Evolutionary conservation across 2,113 vertebrate genomes (phyloP).

Genomic region (Emydura subglobosa): DNA sequence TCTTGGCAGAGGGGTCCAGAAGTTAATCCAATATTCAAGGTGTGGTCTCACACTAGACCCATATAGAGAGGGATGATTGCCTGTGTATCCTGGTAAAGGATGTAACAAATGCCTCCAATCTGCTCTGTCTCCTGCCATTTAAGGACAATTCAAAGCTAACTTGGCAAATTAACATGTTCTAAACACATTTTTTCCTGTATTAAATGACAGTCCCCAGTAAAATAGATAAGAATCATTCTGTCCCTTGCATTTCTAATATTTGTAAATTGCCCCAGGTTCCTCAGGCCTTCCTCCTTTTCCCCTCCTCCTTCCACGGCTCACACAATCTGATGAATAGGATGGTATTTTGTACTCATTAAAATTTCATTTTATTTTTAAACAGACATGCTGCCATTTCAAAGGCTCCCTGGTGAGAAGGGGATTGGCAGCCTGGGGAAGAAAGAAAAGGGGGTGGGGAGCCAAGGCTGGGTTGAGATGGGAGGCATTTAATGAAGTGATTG

Average conservation of each 20-base stretch:
- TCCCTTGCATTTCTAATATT: background rate
- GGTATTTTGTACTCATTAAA: constrained; percentile 84
- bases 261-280: background rate
- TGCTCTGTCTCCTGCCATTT: fast-evolving
- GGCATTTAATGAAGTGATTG: fast-evolving
- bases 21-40: fast-evolving
- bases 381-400: constrained; percentile 38
- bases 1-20: background rate
- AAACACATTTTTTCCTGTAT: background rate
- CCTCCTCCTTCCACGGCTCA: background rate
- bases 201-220: background rate
- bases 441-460: background rate
- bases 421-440: background rate
- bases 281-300: background rate
- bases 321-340: constrained; percentile 15
- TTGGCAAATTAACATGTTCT: background rate
- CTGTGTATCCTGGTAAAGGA: fast-evolving
- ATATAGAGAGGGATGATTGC: fast-evolving
- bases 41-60: fast-evolving
- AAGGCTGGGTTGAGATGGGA: background rate
- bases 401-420: constrained; percentile 58
- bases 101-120: background rate
- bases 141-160: background rate
- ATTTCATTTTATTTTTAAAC: constrained; percentile 81
- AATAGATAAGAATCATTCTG: background rate